phyloP scores from a whole-genome alignment of 2,113 vertebrate genomes.

The Collichthys lucidus region DNA sequence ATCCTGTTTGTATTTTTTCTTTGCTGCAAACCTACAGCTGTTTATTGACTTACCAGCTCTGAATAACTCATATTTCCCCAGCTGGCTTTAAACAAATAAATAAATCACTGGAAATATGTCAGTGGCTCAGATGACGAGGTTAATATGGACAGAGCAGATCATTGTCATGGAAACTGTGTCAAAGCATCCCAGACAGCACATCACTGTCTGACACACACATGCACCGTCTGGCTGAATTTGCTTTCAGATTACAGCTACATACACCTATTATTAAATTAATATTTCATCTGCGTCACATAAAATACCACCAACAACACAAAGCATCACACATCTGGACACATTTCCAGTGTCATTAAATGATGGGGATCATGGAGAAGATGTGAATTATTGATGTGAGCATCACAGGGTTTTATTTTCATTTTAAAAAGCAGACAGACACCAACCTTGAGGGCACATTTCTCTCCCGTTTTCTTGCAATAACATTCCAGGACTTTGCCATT shows the following conservation, averaged over 20 bases:
- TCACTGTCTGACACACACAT: conserved; percentile 26
- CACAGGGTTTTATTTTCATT: not conserved
- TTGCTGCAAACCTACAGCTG: conserved; percentile 21
- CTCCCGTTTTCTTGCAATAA: conserved; percentile 72
- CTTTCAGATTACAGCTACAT: conserved; percentile 13
- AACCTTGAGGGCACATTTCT: conserved; percentile 80
- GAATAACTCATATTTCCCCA: not conserved
- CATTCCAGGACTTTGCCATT: conserved; percentile 80
- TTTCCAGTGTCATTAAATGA: not conserved
- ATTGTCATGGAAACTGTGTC: conserved; percentile 45
- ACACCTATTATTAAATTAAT: not conserved
- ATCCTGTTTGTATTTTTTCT: conserved; percentile 57
- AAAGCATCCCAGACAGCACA: conserved; percentile 36
- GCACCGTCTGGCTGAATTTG: conserved; percentile 24
- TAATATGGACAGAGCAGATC: conserved; percentile 37
- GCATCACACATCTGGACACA: not conserved
- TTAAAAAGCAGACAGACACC: conserved; percentile 1
- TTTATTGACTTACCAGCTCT: conserved; percentile 18
- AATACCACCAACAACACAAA: not conserved
- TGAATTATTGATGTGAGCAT: conserved; percentile 47
- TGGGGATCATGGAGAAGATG: conserved; percentile 7
- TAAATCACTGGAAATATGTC: conserved; percentile 1
- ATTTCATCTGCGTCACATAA: not conserved
- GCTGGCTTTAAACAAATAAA: not conserved
- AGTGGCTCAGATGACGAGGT: not conserved